A percentile compares a stretch with the other conserved stretches of the same genome.
phyloP scores from a whole-genome alignment of 2,888 invertebrate genomes.

The Busseola fusca region DNA sequence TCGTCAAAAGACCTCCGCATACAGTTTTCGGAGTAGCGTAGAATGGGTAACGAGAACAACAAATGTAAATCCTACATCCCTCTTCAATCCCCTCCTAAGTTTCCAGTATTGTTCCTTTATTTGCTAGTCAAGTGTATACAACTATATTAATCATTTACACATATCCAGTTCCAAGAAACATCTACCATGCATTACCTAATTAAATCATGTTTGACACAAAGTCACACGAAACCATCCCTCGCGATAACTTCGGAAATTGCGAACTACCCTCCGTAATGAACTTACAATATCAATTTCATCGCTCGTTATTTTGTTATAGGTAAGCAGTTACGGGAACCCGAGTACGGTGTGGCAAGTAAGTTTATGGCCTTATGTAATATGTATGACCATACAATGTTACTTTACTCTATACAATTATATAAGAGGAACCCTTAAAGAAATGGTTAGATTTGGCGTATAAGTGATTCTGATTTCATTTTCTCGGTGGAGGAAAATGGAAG shows the following conservation, averaged over 20 bases:
- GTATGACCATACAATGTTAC: constrained; percentile 45
- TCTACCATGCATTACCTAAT: constrained; percentile 16
- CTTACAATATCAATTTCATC: constrained; percentile 50
- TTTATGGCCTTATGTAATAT: constrained; percentile 56
- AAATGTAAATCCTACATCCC: background rate
- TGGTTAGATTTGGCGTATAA: constrained; percentile 10
- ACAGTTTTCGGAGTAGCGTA: background rate
- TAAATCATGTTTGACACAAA: constrained; percentile 20
- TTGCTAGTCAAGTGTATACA: background rate
- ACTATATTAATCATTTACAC: background rate
- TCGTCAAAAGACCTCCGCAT: background rate
- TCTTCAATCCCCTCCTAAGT: background rate
- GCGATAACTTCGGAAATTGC: constrained; percentile 11
- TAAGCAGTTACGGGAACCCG: constrained; percentile 53
- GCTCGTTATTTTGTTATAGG: constrained; percentile 63
- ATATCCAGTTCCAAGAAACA: background rate
- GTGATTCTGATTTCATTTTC: constrained; percentile 1
- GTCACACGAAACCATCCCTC: constrained; percentile 10
- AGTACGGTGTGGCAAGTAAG: constrained; percentile 50
- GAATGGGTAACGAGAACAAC: background rate
- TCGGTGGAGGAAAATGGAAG: background rate
- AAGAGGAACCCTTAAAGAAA: constrained; percentile 4
- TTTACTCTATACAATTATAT: constrained; percentile 17
- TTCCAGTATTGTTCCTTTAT: background rate
- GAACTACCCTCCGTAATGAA: constrained; percentile 41